Evolutionary conservation across 2,888 invertebrate species (phyloP).

Genomic region (Halocaridina rubra): DNA sequence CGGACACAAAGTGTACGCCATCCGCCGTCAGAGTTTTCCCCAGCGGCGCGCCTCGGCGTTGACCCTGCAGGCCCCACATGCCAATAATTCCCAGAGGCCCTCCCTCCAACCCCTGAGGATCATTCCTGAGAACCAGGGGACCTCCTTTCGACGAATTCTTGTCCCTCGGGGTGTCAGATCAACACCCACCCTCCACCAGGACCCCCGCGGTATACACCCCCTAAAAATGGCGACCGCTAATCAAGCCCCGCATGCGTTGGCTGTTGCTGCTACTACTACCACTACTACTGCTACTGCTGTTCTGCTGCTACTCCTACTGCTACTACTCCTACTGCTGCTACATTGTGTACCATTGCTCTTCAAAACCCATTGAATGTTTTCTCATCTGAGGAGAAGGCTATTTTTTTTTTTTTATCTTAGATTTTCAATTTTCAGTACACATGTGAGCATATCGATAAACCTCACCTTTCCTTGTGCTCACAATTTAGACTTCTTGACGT

Average conservation of each 20-base stretch:
- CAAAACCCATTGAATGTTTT: constrained; percentile 12
- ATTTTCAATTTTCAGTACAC: constrained; percentile 42
- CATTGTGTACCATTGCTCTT: constrained; percentile 37
- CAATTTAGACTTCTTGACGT: too few species aligned
- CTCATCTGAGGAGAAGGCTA: constrained; percentile 40
- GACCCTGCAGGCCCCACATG: constrained; percentile 34
- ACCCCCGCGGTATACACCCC: constrained; percentile 40
- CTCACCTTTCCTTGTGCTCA: constrained; percentile 16
- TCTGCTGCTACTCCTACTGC: constrained; percentile 40
- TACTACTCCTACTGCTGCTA: constrained; percentile 40
- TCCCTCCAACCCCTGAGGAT: constrained; percentile 39
- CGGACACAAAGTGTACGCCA: constrained; percentile 36
- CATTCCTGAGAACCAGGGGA: constrained; percentile 29
- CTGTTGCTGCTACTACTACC: constrained; percentile 41
- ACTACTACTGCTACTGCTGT: constrained; percentile 44
- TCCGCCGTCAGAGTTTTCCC: constrained; percentile 37
- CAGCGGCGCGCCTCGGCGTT: constrained; percentile 46
- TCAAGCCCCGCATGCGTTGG: constrained; percentile 39
- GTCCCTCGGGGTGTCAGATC: constrained; percentile 31
- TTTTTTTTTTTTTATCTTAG: constrained; percentile 37
- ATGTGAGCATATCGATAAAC: too few species aligned
- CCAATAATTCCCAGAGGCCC: constrained; percentile 19
- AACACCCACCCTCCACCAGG: constrained; percentile 39
- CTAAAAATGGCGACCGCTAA: neutral
- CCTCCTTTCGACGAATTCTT: constrained; percentile 13